phyloP scores from a whole-genome alignment of 2,888 invertebrate species.

The Ophion obscuratus region DNA sequence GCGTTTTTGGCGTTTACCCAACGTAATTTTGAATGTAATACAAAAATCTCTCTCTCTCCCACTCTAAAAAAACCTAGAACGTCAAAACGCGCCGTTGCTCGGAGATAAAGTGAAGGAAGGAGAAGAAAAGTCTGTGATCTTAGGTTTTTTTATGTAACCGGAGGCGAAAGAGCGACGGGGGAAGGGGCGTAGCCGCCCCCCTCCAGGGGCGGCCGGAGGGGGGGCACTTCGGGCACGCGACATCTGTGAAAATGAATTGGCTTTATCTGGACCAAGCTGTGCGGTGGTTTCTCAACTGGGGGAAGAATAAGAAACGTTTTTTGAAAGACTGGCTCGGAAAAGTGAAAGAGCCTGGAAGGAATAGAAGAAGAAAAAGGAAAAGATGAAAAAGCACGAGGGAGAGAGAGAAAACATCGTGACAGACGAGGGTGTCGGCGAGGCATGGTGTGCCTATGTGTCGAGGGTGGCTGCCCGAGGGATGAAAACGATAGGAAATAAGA shows the following conservation, averaged over 20 bases:
- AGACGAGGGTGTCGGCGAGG: constrained; percentile 62
- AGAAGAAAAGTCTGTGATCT: too few relatives aligned
- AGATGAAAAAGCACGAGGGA: constrained; percentile 29
- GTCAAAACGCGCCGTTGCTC: too few relatives aligned
- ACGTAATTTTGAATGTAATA: too few relatives aligned
- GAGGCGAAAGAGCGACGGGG: too few relatives aligned
- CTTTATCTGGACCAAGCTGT: neutral
- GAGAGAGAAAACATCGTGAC: constrained; percentile 48
- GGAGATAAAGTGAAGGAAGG: too few relatives aligned
- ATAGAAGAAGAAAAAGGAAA: constrained; percentile 26
- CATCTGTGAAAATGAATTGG: neutral
- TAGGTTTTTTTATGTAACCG: too few relatives aligned
- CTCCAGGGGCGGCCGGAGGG: too few relatives aligned
- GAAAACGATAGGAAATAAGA: constrained; percentile 77
- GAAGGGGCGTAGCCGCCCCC: too few relatives aligned
- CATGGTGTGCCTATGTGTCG: constrained; percentile 56
- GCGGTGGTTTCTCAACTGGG: constrained; percentile 10
- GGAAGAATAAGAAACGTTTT: constrained; percentile 1
- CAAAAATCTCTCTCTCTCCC: too few relatives aligned
- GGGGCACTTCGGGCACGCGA: neutral
- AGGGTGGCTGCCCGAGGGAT: constrained; percentile 66
- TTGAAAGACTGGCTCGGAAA: constrained; percentile 35
- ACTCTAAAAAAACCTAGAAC: too few relatives aligned
- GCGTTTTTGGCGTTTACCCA: too few relatives aligned
- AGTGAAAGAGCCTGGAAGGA: constrained; percentile 52